These are phyloP conservation scores for Eristalinus aeneus DNA, from an alignment of 2,888 invertebrate genomes.

Conservation along the genomic window DNA sequence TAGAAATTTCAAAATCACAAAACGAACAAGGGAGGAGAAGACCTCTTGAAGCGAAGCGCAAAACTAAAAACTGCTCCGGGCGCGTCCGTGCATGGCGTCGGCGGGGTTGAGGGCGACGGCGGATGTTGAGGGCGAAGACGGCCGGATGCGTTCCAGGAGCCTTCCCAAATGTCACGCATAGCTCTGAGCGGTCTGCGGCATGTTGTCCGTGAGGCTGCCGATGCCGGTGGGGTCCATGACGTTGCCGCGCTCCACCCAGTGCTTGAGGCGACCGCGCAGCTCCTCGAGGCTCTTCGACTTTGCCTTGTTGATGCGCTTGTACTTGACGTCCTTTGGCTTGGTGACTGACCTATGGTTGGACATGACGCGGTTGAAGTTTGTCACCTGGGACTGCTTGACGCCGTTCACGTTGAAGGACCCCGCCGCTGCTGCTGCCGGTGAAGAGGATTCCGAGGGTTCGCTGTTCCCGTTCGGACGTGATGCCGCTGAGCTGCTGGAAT, in stretches of 20 bases:
- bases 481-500: conserved; percentile 71
- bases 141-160: conserved; percentile 67
- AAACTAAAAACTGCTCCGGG: conserved; percentile 61
- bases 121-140: conserved; percentile 49
- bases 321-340: conserved; percentile 95
- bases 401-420: conserved; percentile 71
- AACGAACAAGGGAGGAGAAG: not conserved
- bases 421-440: conserved; percentile 48
- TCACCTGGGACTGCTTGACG: conserved; percentile 83
- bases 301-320: conserved; percentile 94
- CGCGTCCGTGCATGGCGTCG: conserved; percentile 36
- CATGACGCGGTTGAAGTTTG: conserved; percentile 92
- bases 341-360: conserved; percentile 94
- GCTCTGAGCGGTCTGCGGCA: conserved; percentile 82
- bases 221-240: conserved; percentile 72
- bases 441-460: conserved; percentile 20
- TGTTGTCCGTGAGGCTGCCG: conserved; percentile 74
- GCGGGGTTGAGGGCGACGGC: conserved; percentile 18
- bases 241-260: conserved; percentile 90
- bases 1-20: conserved; percentile 57
- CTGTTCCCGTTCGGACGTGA: conserved; percentile 25
- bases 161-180: conserved; percentile 82
- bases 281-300: conserved; percentile 94
- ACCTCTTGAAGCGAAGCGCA: conserved; percentile 17
- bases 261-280: conserved; percentile 89